These are phyloP conservation scores for Mesaphorura yosii DNA, from an alignment of 1,140 invertebrate species.

Conservation along the genomic window DNA sequence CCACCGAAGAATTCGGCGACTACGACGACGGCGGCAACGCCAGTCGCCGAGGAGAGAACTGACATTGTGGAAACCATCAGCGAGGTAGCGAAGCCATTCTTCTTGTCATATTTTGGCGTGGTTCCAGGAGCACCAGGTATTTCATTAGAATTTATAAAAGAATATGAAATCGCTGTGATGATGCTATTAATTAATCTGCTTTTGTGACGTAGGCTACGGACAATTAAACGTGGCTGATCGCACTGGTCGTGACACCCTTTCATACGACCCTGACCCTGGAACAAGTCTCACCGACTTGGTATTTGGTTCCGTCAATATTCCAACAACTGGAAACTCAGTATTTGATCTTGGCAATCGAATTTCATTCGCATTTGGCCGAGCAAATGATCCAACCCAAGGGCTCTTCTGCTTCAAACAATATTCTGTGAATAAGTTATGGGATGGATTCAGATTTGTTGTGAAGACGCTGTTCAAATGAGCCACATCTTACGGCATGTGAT, in stretches of 20 bases:
- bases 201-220: too few species aligned
- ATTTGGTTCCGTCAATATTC: constrained; percentile 24
- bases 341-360: constrained; percentile 31
- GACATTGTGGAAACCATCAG: constrained; percentile 29
- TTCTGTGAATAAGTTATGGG: constrained; percentile 31
- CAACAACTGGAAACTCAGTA: constrained; percentile 25
- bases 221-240: constrained; percentile 21
- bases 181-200: too few species aligned
- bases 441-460: constrained; percentile 27
- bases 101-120: constrained; percentile 31
- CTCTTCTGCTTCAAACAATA: constrained; percentile 32
- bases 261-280: constrained; percentile 28
- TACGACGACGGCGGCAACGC: background rate
- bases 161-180: too few species aligned
- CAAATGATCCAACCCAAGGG: constrained; percentile 29
- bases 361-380: constrained; percentile 25
- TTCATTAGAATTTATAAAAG: too few species aligned
- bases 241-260: constrained; percentile 16
- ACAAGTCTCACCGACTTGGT: constrained; percentile 25
- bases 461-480: constrained; percentile 26
- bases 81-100: constrained; percentile 31
- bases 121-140: constrained; percentile 17
- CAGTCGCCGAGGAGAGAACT: background rate
- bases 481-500: too few species aligned
- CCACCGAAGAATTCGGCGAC: too few species aligned